Evolutionary conservation across 2,888 invertebrate genomes (phyloP).

Genomic region (Blomia tropicalis): DNA sequence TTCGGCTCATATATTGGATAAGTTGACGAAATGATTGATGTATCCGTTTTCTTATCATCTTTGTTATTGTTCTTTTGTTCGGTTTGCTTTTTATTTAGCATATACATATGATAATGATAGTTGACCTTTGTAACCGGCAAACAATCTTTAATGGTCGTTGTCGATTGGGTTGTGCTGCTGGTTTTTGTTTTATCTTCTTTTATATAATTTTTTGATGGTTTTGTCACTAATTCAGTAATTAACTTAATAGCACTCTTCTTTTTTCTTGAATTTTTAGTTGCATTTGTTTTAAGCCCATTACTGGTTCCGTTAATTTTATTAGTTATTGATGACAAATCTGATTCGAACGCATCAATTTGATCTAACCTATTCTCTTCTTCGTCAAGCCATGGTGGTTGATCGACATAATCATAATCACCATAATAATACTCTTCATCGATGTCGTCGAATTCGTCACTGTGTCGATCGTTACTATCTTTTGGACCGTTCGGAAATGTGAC

Average conservation of each 20-base stretch:
- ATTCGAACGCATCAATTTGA: not conserved
- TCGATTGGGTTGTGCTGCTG: not conserved
- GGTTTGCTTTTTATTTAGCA: not conserved
- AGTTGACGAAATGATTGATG: not conserved
- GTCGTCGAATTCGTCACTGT: not conserved
- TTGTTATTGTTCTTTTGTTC: not conserved
- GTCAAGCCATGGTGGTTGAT: too few species aligned
- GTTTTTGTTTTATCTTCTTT: not conserved
- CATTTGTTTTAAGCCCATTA: not conserved
- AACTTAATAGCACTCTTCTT: not conserved
- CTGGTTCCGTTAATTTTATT: not conserved
- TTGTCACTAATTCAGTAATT: not conserved
- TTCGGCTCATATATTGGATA: not conserved
- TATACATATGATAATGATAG: conserved; percentile 9
- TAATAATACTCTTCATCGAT: not conserved
- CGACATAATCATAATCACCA: not conserved
- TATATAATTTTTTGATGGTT: not conserved
- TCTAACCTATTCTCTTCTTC: not conserved
- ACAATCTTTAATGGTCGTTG: not conserved
- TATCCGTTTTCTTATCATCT: not conserved
- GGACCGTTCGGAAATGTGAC: not conserved
- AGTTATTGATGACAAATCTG: not conserved
- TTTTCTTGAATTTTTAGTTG: not conserved
- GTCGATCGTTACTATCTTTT: not conserved
- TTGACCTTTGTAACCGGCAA: conserved; percentile 3